Evolutionary conservation across 1,140 invertebrate species (phyloP), one percentile per base, ranked within the genome.

Genomic region (Neodiprion lecontei): DNA sequence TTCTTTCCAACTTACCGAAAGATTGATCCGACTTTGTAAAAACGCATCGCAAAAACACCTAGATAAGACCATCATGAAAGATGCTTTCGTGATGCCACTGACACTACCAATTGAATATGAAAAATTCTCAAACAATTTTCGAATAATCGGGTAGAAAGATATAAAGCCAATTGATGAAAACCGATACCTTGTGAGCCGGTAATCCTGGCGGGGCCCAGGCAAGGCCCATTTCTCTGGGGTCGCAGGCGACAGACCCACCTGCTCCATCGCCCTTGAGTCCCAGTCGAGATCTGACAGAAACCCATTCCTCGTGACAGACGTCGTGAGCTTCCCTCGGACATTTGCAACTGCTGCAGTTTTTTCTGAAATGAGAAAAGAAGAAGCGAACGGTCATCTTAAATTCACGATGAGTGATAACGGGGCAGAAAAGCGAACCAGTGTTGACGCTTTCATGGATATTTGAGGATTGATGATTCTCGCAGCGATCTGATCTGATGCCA

Each of bases 251-350:
- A 1, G 85, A 79, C 9, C 80, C 80, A 12, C 77, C 76, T 78
- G 89, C 81, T 81, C 90, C 81, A 77, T 90, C 81, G 83, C 85
- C 88, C 79, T 93, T 92, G 80, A 96, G 92, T 17, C 95, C 96
- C 23, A 97, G 90, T 1, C 96, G 86, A 76, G 96, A 95, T 23
- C 93, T 89, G 3, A 96, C 93, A 76, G 94, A 95, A 21, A 94
- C 92, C 90, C 95, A 93, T 88, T 96, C 95, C 85, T 96, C 94
- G 84, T 97, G 95, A 87, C 95, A 96, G 74, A 97, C 92, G 79
- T 96, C 95, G 87, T 97, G 95, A 28, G 91, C 88, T 78, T 97
- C 94, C 47, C 96, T 91, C 3, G 95, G 93, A 88, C 96, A 98
- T 81, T 96, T 96, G 87, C 96, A 98, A 74, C 93, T 94, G 79